These are phyloP conservation scores for Tragopan temminckii DNA, from an alignment of 2,797 vertebrate species.

Conservation along the genomic window DNA sequence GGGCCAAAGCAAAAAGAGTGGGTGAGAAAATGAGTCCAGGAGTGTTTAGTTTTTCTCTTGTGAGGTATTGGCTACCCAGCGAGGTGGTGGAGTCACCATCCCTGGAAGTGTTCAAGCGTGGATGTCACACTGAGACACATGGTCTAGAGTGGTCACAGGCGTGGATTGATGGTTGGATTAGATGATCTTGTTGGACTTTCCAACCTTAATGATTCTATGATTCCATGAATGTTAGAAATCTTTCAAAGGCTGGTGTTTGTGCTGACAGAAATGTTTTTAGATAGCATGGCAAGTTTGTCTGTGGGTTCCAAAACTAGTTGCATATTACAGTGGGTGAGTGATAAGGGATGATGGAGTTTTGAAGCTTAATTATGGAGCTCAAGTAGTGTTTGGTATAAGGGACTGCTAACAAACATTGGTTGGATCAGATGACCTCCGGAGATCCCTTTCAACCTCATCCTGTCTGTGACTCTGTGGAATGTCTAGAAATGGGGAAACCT, in stretches of 20 bases:
- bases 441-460: not conserved
- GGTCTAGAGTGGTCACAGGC: too few species aligned
- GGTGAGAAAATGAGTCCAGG: not conserved
- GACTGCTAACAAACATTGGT: not conserved
- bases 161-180: too few species aligned
- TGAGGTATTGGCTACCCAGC: too few species aligned
- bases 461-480: not conserved
- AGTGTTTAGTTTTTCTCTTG: not conserved
- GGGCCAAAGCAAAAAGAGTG: not conserved
- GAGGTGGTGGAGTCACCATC: too few species aligned
- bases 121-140: too few species aligned
- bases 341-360: not conserved
- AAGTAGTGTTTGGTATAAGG: not conserved
- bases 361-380: not conserved
- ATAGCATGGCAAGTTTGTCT: not conserved
- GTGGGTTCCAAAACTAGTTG: not conserved
- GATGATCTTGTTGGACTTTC: too few species aligned
- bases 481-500: not conserved
- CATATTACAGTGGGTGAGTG: not conserved
- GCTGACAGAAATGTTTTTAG: not conserved
- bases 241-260: not conserved
- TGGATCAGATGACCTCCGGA: not conserved
- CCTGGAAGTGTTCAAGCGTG: too few species aligned
- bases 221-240: not conserved
- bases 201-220: too few species aligned